These are phyloP conservation scores for Ennomos quercinarius DNA, from an alignment of 2,888 invertebrate species.

Conservation along the genomic window DNA sequence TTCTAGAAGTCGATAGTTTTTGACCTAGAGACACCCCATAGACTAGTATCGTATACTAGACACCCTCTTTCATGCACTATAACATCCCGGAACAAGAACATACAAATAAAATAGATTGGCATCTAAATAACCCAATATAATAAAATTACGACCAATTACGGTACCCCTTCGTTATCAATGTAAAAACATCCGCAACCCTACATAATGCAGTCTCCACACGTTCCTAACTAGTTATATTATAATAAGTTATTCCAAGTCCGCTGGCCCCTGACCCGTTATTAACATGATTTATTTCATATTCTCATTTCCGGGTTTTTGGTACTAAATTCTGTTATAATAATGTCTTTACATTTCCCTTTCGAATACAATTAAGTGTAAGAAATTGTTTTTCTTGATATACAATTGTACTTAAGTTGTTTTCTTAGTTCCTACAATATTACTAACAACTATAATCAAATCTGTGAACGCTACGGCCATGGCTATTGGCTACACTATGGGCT, in stretches of 20 bases:
- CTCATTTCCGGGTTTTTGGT: conserved; percentile 16
- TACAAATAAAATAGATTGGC: background rate
- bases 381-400: no score
- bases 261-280: conserved; percentile 25
- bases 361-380: no score
- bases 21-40: no score
- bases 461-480: no score
- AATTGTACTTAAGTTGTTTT: no score
- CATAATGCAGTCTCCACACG: conserved; percentile 17
- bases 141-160: conserved; percentile 3
- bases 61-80: no score
- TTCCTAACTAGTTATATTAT: conserved; percentile 7
- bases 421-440: no score
- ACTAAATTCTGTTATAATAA: conserved; percentile 1
- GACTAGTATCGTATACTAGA: no score
- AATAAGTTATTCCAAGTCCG: conserved; percentile 18
- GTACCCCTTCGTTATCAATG: conserved; percentile 8
- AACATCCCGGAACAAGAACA: background rate
- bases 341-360: no score
- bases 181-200: conserved; percentile 11
- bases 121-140: background rate
- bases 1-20: no score
- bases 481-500: no score
- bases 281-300: conserved; percentile 28
- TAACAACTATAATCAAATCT: no score